Percentiles rank a stretch among this genome's conserved stretches.
phyloP scores from a whole-genome alignment of 2,888 invertebrate genomes.

The Synanthedon andrenaeformis region DNA sequence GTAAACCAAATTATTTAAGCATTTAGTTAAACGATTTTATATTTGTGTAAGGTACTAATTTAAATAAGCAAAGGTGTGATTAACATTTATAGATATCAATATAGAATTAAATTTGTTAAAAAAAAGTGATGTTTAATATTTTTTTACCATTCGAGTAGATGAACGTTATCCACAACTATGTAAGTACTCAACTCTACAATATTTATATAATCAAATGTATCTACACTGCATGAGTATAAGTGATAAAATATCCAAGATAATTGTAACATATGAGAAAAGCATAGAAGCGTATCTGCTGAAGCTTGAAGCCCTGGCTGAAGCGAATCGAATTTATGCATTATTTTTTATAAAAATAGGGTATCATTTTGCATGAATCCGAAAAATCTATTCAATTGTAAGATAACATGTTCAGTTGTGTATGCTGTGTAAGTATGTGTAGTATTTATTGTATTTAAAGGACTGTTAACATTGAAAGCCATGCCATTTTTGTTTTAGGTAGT shows the following conservation, averaged over 20 bases:
- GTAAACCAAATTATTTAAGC: too few species aligned
- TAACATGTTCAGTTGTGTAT: background rate
- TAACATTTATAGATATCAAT: too few species aligned
- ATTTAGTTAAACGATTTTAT: too few species aligned
- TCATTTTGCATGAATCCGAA: too few species aligned
- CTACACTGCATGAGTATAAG: too few species aligned
- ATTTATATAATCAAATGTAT: too few species aligned
- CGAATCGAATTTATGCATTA: conserved; percentile 5
- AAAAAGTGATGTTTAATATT: background rate
- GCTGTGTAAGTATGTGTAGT: background rate
- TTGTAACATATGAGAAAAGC: conserved; percentile 59
- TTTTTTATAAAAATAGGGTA: too few species aligned
- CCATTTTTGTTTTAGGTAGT: conserved; percentile 8
- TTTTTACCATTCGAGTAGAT: background rate
- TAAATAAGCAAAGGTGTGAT: too few species aligned
- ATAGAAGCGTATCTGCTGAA: conserved; percentile 44
- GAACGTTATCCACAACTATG: background rate
- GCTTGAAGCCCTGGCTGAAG: conserved; percentile 39
- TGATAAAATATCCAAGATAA: background rate
- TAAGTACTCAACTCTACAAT: too few species aligned
- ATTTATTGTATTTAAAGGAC: background rate
- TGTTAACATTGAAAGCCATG: conserved; percentile 31
- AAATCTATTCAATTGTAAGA: too few species aligned
- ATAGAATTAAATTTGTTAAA: too few species aligned
- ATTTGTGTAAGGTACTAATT: too few species aligned